These are phyloP conservation scores for Apotomis betuletana DNA, from an alignment of 2,888 invertebrate genomes.

Conservation along the genomic window DNA sequence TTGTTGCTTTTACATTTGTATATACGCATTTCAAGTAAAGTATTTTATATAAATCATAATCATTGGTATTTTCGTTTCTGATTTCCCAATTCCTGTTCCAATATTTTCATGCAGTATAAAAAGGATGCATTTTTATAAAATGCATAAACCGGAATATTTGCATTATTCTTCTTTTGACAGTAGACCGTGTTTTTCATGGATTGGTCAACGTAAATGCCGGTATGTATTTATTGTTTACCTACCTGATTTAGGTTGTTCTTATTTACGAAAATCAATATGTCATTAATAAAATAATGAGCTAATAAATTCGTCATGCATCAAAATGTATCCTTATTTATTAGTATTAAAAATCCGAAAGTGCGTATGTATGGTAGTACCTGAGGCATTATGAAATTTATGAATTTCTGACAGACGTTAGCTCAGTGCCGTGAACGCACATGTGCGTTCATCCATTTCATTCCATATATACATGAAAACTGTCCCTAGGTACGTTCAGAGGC, in stretches of 20 bases:
- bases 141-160: slow-evolving; percentile 26
- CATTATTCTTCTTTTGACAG: slow-evolving; percentile 4
- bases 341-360: too few relatives aligned
- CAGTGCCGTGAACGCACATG: too few relatives aligned
- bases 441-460: too few relatives aligned
- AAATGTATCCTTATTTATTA: too few relatives aligned
- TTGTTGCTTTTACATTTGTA: neutral
- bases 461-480: too few relatives aligned
- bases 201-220: slow-evolving; percentile 35
- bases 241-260: slow-evolving; percentile 27
- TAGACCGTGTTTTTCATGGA: slow-evolving; percentile 32
- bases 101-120: neutral
- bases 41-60: neutral
- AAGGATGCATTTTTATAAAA: neutral
- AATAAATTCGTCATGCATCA: too few relatives aligned
- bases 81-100: neutral
- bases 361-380: too few relatives aligned
- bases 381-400: too few relatives aligned
- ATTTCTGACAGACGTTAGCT: too few relatives aligned
- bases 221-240: slow-evolving; percentile 30
- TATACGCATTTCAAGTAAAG: neutral
- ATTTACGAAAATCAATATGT: slow-evolving; percentile 17
- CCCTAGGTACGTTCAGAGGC: too few relatives aligned
- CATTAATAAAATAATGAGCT: neutral
- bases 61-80: neutral